A percentile compares a stretch with the other conserved stretches of the same genome.
Conservation (phyloP, 2,888 invertebrate genomes). For the Rhorus exstirpatorius region DNA sequence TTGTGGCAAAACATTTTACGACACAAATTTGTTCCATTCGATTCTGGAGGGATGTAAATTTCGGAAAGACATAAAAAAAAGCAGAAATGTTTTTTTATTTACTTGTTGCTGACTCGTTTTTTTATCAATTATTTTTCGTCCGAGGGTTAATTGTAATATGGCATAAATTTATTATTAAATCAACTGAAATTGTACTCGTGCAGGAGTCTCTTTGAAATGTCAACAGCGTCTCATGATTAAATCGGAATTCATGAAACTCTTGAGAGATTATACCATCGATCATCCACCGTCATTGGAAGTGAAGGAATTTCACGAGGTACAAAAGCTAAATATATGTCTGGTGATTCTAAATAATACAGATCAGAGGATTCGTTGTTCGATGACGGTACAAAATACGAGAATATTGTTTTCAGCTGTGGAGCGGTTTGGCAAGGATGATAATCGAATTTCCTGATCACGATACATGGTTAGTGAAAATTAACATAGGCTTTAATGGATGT, state of each 20-base stretch:
- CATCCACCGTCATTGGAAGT: conserved; percentile 71
- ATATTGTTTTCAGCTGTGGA: conserved; percentile 65
- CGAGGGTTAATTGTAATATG: background rate
- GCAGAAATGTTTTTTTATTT: too few species aligned
- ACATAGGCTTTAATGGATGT: conserved; percentile 72
- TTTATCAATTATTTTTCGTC: too few species aligned
- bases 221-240: conserved; percentile 72
- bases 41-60: too few species aligned
- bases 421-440: conserved; percentile 68
- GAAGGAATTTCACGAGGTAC: conserved; percentile 65
- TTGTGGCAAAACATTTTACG: too few species aligned
- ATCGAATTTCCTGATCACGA: conserved; percentile 54
- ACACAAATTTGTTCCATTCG: too few species aligned
- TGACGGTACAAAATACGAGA: background rate
- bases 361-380: conserved; percentile 16
- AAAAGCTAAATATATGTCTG: conserved; percentile 28
- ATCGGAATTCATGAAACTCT: conserved; percentile 69
- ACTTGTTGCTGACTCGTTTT: too few species aligned
- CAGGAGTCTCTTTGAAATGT: conserved; percentile 71
- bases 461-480: conserved; percentile 73
- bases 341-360: conserved; percentile 1
- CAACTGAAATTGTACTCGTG: background rate
- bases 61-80: too few species aligned
- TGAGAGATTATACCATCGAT: conserved; percentile 62
- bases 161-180: background rate